Evolutionary conservation across 2,888 invertebrate genomes (phyloP), one percentile per base, ranked within the genome.

Genomic region (Aleiodes leptofemur): DNA sequence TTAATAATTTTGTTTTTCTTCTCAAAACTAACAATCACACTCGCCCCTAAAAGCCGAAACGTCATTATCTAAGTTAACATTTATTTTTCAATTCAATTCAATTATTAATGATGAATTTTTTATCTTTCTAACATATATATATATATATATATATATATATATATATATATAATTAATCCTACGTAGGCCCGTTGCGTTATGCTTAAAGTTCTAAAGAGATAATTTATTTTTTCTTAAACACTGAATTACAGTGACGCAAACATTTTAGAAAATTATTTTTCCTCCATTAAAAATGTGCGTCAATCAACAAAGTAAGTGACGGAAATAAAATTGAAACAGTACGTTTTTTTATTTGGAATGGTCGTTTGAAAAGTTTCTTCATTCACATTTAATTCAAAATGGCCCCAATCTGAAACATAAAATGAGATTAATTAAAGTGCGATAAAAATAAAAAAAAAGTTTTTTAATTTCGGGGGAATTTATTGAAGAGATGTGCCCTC

Each of bases 401-500:
- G 88, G 88, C 88, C 88, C 88, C 88, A 85, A 87, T 86, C 87
- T 88, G 83, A 11, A 86, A 77, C 61, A 77, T 50, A 76, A 61
- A 69, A 73, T 31, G 38, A 57, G 68, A 59, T 7, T 66, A 66
- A 56, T 64, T 9, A 29, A 64, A 31, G 1, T n/a, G n/a, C 1
- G n/a, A 34, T 34, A 4, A 34, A 34, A 34, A 31, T 43, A 11
- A 43, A 1, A 43, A 43, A 23, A 76, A 61, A 38, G 69, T 69
- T 73, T 8, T 38, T 61, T 13, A n/a, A 38, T 31, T 16, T 51
- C 43, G 43, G 9, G 9, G 43, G 43, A 43, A 43, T 43, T 43
- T 43, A 43, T 43, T 43, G 43, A 23, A 23, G 23, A 43, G 43
- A 43, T 8, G 43, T 43, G 9, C 43, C 8, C 43, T 43, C 43